These are phyloP conservation scores for Lagocephalus sceleratus DNA, from an alignment of 2,797 vertebrate genomes.

Conservation along the genomic window DNA sequence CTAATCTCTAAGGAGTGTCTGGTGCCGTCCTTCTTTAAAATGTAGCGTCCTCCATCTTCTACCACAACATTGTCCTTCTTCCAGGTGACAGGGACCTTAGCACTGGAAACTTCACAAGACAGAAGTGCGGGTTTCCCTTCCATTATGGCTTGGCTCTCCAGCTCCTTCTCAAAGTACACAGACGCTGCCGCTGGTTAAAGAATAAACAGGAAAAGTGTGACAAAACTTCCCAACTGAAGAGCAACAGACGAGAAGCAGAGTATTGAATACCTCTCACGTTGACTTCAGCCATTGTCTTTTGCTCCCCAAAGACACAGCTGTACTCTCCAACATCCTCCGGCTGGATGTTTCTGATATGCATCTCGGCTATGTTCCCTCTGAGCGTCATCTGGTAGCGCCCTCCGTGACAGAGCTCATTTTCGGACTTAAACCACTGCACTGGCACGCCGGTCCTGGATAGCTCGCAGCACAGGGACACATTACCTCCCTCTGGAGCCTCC, in stretches of 20 bases:
- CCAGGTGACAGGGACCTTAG: constrained; percentile 81
- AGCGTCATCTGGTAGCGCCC: constrained; percentile 74
- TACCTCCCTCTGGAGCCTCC: constrained; percentile 75
- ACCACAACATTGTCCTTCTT: constrained; percentile 76
- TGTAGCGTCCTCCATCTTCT: constrained; percentile 72
- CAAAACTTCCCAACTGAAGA: not conserved
- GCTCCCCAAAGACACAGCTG: constrained; percentile 75
- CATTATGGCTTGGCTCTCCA: constrained; percentile 73
- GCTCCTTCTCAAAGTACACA: constrained; percentile 77
- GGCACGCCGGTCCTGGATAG: constrained; percentile 72
- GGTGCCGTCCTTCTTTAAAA: constrained; percentile 74
- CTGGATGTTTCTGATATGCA: constrained; percentile 79
- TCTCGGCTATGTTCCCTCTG: constrained; percentile 72
- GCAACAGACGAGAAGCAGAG: not conserved
- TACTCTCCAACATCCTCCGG: constrained; percentile 80
- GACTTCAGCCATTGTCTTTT: constrained; percentile 78
- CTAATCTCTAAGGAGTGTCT: constrained; percentile 69
- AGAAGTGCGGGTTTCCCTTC: constrained; percentile 78
- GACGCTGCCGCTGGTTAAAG: constrained; percentile 73
- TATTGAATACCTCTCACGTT: constrained; percentile 76
- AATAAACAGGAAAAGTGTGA: not conserved
- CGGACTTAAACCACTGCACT: constrained; percentile 82
- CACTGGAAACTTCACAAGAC: constrained; percentile 81
- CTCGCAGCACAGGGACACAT: constrained; percentile 73
- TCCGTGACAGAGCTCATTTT: constrained; percentile 64